Percentiles rank a stretch among this genome's conserved stretches.
Evolutionary conservation across 2,797 vertebrate genomes (phyloP).

Genomic region (Gymnocypris eckloni): DNA sequence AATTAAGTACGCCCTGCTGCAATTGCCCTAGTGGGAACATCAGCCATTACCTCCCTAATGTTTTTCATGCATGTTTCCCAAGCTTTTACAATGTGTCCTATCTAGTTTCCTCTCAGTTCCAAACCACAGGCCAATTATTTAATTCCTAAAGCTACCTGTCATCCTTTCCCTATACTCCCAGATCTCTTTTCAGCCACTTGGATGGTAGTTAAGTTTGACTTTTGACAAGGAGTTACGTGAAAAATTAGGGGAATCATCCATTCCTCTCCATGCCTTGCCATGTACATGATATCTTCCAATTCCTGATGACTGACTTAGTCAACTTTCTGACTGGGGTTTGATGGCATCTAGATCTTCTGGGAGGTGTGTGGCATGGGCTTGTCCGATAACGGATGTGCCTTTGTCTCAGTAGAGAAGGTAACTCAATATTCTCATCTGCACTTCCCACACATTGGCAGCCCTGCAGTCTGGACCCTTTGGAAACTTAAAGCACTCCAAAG

Average conservation of each 20-base stretch:
- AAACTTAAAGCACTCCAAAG: not conserved
- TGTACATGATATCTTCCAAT: not conserved
- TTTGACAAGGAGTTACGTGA: not conserved
- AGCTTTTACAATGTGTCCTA: slow-evolving; percentile 19
- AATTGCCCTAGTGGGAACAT: slow-evolving; percentile 60
- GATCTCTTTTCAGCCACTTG: not conserved
- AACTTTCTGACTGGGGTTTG: not conserved
- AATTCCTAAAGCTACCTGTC: slow-evolving; percentile 27
- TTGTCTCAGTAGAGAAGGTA: slow-evolving; percentile 5
- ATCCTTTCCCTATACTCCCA: not conserved
- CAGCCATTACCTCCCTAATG: slow-evolving; percentile 26
- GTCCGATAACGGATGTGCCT: not conserved
- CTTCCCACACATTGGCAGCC: slow-evolving; percentile 12
- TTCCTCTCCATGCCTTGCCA: not conserved
- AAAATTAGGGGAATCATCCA: not conserved
- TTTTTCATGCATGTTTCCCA: slow-evolving; percentile 3
- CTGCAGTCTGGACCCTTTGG: not conserved
- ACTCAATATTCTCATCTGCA: slow-evolving; percentile 30
- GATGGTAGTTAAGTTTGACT: slow-evolving; percentile 1
- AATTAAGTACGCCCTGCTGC: slow-evolving; percentile 65
- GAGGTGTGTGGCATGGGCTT: not conserved
- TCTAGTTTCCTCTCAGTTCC: slow-evolving; percentile 13
- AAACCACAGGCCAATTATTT: slow-evolving; percentile 7
- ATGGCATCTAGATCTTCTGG: not conserved
- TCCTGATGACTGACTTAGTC: not conserved